Percentiles rank a stretch among this genome's conserved stretches.
Conservation (phyloP, 2,113 vertebrate species). For the Saimiri boliviensis region DNA sequence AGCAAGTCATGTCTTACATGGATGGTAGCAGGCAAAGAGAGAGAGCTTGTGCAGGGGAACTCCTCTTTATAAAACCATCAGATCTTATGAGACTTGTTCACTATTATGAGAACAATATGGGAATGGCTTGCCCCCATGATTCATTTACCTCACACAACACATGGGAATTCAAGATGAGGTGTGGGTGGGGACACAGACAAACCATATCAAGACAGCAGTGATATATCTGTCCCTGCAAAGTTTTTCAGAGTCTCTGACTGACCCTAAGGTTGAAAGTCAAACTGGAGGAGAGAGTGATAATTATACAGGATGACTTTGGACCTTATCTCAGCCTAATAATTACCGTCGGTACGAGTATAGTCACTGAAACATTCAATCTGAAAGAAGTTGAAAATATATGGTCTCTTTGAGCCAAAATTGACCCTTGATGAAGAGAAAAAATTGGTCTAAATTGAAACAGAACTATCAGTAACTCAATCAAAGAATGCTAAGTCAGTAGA, state of each 20-base stretch:
- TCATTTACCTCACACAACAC: too few species aligned
- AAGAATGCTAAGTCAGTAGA: background rate
- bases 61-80: too few species aligned
- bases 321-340: background rate
- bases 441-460: background rate
- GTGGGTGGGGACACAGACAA: too few species aligned
- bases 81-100: too few species aligned
- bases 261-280: background rate
- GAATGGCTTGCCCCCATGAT: too few species aligned
- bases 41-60: too few species aligned
- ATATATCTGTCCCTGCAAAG: background rate
- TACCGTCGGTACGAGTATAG: background rate
- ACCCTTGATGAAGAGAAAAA: background rate
- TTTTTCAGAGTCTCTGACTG: background rate
- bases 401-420: background rate
- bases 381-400: background rate
- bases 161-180: too few species aligned
- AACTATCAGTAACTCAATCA: background rate
- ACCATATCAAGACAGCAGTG: background rate
- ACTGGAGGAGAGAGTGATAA: background rate
- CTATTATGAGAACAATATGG: too few species aligned
- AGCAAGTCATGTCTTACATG: too few species aligned
- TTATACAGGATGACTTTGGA: background rate
- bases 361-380: background rate
- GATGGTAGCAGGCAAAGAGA: too few species aligned